phyloP scores from a whole-genome alignment of 2,888 invertebrate genomes.

The Meta bourneti region DNA sequence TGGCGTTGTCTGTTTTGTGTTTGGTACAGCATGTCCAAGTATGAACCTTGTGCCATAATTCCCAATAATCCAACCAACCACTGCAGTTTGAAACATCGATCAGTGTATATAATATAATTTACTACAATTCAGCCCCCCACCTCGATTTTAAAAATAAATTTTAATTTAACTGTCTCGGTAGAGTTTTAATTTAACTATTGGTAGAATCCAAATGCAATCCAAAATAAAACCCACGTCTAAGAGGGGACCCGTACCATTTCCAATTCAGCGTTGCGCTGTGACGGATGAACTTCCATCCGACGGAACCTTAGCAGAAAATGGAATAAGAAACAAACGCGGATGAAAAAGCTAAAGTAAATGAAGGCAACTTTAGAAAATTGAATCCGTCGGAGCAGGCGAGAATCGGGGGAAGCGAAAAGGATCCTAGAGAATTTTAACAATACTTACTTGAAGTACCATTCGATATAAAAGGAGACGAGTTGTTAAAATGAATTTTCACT shows the following conservation, averaged over 20 bases:
- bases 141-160: no score
- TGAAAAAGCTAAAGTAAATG: neutral
- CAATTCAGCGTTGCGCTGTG: neutral
- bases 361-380: constrained; percentile 1
- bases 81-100: no score
- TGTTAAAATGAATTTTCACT: neutral
- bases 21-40: no score
- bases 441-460: neutral
- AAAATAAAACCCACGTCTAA: no score
- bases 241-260: neutral
- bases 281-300: neutral
- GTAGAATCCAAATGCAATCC: no score
- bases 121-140: no score
- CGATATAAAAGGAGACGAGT: neutral
- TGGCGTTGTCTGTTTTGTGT: no score
- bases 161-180: no score
- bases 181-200: no score
- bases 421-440: neutral
- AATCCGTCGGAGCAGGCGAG: neutral
- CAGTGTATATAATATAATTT: no score
- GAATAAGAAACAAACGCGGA: neutral
- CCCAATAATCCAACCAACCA: no score
- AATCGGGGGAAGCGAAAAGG: neutral
- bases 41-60: no score
- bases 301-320: neutral